Base-by-base conservation (phyloP, 2,113 vertebrate species). In the Lepisosteus osseus region DNA sequence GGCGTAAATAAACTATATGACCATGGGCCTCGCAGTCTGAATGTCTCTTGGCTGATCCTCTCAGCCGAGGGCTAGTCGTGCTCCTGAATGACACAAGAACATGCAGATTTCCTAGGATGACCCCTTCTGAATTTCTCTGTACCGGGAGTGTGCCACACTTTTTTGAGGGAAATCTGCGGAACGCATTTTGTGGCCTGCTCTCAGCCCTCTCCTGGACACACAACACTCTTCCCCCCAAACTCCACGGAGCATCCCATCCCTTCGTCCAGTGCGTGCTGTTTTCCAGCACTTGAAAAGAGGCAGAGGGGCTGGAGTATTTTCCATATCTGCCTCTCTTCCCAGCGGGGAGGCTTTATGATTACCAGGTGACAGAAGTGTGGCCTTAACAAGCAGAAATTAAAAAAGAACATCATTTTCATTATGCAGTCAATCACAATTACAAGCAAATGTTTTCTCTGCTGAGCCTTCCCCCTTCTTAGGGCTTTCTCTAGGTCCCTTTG, bases 321-420 rank as follows among this genome's bases (percentile, higher is more conserved):
- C 95, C 96, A 93, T 96, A 97, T 97, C 96, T 95, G 90, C 92
- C 92, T 92, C 92, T 94, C 94, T 90, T 88, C 92, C 84, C 94
- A 92, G 95, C 94, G 82, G 92, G 94, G 93, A 86, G 88, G 87
- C 88, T 92, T 93, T 94, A 94, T 91, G 94, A 95, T 93, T 90
- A 91, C 93, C 94, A 90, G 92, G 92, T 95, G 94, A 96, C 94
- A 95, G 93, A 93, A 95, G 92, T 92, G 84, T 94, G 94, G 93
- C 95, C 94, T 97, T 97, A 94, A 97, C 95, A 96, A 97, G 95
- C 95, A 93, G 92, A 93, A 90, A 95, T 95, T 96, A 92, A 95
- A 99, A 99, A 99, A 98, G 97, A 99, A 98, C 96, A 98, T 98
- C 96, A 96, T 99, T 98, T 97, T 97, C 95, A 97, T 98, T 97